A percentile compares a stretch with the other conserved stretches of the same genome.
phyloP scores from a whole-genome alignment of 2,113 vertebrate species.

The Gallinago paraguaiae region DNA sequence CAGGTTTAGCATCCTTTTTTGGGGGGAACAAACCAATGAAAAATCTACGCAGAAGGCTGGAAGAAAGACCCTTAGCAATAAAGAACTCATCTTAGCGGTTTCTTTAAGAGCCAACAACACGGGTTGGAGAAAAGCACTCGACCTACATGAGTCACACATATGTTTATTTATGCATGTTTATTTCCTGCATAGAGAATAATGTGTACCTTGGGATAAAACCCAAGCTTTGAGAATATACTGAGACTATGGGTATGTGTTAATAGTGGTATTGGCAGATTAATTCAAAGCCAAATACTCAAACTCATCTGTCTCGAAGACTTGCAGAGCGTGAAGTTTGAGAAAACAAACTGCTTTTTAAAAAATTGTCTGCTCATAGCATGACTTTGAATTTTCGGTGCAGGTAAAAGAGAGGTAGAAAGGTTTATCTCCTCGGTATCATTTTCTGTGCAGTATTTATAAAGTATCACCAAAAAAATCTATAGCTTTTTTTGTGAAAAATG shows the following conservation, averaged over 20 bases:
- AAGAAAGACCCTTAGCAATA: constrained; percentile 4
- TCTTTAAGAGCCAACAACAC: constrained; percentile 30
- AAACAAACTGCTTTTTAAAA: not conserved
- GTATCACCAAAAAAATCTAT: not conserved
- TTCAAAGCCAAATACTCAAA: constrained; percentile 16
- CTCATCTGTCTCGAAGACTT: not conserved
- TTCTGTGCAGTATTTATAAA: constrained; percentile 46
- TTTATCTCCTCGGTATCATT: constrained; percentile 32
- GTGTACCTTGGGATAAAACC: constrained; percentile 59
- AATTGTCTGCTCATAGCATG: not conserved
- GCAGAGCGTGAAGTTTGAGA: not conserved
- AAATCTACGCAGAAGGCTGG: not conserved
- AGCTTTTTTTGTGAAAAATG: constrained; percentile 6
- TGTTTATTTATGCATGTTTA: constrained; percentile 60
- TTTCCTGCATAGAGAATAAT: constrained; percentile 55
- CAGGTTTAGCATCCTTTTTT: not conserved
- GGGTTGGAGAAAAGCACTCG: constrained; percentile 4
- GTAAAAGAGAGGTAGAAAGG: constrained; percentile 58
- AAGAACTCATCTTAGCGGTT: not conserved
- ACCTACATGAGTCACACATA: constrained; percentile 44
- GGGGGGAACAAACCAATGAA: not conserved
- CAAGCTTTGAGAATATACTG: constrained; percentile 9
- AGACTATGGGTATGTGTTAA: not conserved
- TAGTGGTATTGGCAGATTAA: constrained; percentile 8
- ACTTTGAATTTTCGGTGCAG: not conserved